Conservation (phyloP, 2,797 vertebrate species). For the Orientallactaga sibirica region DNA sequence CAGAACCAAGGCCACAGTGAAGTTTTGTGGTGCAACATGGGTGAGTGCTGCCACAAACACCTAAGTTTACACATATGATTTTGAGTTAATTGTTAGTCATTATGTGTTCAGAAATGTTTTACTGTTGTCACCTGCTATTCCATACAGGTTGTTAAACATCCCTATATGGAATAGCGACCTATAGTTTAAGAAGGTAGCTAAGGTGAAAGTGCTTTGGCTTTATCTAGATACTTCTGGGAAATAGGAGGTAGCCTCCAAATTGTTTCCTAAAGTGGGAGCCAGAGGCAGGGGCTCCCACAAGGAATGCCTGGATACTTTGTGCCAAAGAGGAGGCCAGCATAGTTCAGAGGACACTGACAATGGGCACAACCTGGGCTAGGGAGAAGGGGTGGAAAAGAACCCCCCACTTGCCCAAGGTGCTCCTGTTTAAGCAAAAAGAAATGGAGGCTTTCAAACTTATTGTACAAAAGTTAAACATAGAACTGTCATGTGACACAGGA, state of each 20-base stretch:
- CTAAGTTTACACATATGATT: too few relatives aligned
- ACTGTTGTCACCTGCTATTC: too few relatives aligned
- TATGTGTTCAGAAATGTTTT: too few relatives aligned
- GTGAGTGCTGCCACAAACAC: too few relatives aligned
- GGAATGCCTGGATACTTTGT: neutral
- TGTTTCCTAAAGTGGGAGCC: neutral
- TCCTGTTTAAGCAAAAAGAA: neutral
- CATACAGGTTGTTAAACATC: too few relatives aligned
- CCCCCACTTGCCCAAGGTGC: neutral
- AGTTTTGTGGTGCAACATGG: too few relatives aligned
- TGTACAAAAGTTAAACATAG: constrained; percentile 19
- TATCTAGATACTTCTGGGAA: neutral
- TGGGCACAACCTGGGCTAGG: neutral
- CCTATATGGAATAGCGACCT: too few relatives aligned
- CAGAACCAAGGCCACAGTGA: too few relatives aligned
- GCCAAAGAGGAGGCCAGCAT: neutral
- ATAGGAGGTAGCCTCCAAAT: neutral
- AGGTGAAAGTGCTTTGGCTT: neutral
- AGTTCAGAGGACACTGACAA: neutral
- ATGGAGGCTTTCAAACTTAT: neutral
- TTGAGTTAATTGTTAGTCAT: too few relatives aligned
- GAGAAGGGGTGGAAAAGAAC: neutral
- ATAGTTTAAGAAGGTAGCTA: too few relatives aligned
- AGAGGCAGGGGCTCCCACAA: constrained; percentile 9
- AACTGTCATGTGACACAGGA: neutral